These are phyloP conservation scores for Dipodomys stephensi DNA, from an alignment of 2,113 vertebrate species.

Conservation along the genomic window DNA sequence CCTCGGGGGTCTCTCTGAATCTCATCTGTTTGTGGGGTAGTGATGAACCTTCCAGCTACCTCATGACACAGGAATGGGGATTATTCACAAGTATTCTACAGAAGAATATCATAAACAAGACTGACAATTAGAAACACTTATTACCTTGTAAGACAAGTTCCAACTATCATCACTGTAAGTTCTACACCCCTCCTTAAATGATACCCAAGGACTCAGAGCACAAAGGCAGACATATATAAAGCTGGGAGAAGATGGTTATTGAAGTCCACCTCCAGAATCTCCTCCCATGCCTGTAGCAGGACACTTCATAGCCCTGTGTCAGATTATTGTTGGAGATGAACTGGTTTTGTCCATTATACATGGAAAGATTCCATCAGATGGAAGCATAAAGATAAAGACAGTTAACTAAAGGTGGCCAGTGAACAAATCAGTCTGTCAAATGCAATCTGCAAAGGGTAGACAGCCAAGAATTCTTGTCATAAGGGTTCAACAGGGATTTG, in stretches of 20 bases:
- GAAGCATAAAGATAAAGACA: slow-evolving; percentile 71
- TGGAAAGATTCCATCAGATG: slow-evolving; percentile 67
- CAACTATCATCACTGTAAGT: no score
- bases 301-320: slow-evolving; percentile 90
- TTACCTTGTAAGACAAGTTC: not conserved
- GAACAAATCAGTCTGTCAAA: slow-evolving; percentile 16
- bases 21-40: not conserved
- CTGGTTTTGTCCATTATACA: slow-evolving; percentile 77
- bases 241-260: no score
- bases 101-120: not conserved
- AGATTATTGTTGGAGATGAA: slow-evolving; percentile 86
- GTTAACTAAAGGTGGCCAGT: slow-evolving; percentile 69
- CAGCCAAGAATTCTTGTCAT: slow-evolving; percentile 88
- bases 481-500: slow-evolving; percentile 93
- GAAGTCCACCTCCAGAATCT: no score
- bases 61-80: not conserved
- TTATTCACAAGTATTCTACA: not conserved
- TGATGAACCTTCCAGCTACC: not conserved
- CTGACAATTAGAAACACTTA: not conserved
- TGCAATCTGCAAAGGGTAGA: slow-evolving; percentile 51
- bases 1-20: not conserved
- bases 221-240: no score
- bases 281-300: slow-evolving; percentile 78
- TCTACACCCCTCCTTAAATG: no score
- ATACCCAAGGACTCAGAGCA: no score